Base-by-base conservation (phyloP, 2,113 vertebrate genomes). In the Cavia aperea region DNA sequence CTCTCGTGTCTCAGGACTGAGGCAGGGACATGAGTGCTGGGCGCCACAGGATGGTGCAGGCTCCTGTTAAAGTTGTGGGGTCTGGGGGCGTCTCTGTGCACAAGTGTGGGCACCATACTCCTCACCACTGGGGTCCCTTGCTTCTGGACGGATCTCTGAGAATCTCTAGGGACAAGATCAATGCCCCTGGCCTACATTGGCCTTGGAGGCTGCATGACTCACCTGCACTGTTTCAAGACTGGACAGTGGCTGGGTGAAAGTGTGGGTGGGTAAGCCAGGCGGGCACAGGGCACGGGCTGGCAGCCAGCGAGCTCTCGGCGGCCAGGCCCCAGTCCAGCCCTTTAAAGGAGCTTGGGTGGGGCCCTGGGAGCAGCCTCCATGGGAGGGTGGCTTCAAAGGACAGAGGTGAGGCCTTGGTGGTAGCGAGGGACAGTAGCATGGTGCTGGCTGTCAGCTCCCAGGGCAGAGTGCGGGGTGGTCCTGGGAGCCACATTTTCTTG, bases 21-120 rank as follows among this genome's bases (percentile, higher is more conserved):
- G 10, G 49, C 75, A 15, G 31, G 36, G 43, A 15, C 58, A 15
- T 1, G 2, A 62, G 26, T n/a, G 60, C 8, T 43, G 19, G 29
- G 39, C 0, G 10, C 49, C 19, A 2, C 29, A 1, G 36, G 36
- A 12, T 36, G 0, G 2, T 0, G 0, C 1, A 49, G n/a, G 9
- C 21, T 7, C 29, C 0, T 11, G 51, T 11, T 14, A 26, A 58
- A 19, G 0, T 3, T 1, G 21, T 8, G 0, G 0, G 63, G 60
- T 9, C 29, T 24, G 7, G 36, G 33, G 70, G 14, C 10, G 5
- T 36, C 39, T 19, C 11, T 33, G 16, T 2, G 15, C 31, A 10
- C 11, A 3, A 19, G 11, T 0, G 1, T 7, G 3, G 24, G 24
- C 33, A 5, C 1, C 0, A 0, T 1, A 7, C 56, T 54, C 18